Evolutionary conservation across 2,113 vertebrate species (phyloP).

Genomic region (Psilopogon haemacephalus): DNA sequence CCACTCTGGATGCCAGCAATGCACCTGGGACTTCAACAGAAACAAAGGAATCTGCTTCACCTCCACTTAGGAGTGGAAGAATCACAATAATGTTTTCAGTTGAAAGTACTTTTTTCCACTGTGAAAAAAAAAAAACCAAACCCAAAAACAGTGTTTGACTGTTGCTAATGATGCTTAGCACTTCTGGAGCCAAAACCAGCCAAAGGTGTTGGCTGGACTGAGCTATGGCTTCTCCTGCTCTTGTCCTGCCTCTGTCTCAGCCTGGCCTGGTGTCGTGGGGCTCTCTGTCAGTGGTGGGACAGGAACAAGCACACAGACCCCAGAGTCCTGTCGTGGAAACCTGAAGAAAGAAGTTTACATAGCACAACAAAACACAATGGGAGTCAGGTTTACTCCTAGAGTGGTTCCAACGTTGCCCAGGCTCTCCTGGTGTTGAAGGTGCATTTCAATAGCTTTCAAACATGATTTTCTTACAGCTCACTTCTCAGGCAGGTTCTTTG

Average conservation of each 20-base stretch:
- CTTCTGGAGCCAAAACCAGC: not conserved
- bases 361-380: not conserved
- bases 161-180: not conserved
- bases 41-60: not conserved
- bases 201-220: not conserved
- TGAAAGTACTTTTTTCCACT: not conserved
- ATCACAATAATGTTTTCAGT: not conserved
- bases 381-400: not conserved
- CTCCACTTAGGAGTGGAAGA: not conserved
- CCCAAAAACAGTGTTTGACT: not conserved
- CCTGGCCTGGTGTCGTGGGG: not conserved
- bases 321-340: not conserved
- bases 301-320: fast-evolving
- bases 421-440: not conserved
- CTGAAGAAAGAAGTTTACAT: not conserved
- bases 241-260: not conserved
- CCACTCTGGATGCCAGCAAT: not conserved
- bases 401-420: not conserved
- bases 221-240: not conserved
- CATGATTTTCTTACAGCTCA: not conserved
- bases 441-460: not conserved
- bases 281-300: fast-evolving
- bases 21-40: not conserved
- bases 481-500: not conserved
- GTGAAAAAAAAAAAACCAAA: not conserved